Percentiles rank a stretch among this genome's conserved stretches.
Conservation (phyloP, 2,888 invertebrate species). For the Tromatobia lineatoria region DNA sequence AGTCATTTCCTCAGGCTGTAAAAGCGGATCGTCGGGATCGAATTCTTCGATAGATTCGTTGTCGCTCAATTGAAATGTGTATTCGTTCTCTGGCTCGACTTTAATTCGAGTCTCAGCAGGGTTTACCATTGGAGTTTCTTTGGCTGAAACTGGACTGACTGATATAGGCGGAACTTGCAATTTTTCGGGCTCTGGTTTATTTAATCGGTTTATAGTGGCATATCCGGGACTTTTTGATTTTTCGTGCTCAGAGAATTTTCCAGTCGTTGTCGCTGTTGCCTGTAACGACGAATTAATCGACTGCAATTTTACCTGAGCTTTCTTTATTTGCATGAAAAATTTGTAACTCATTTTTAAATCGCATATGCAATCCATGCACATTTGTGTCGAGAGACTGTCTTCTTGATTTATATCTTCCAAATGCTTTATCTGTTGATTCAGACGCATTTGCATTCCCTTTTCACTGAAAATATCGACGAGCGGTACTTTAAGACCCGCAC, state of each 20-base stretch:
- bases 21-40: slow-evolving; percentile 81
- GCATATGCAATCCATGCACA: slow-evolving; percentile 84
- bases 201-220: slow-evolving; percentile 14
- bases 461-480: slow-evolving; percentile 83
- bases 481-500: slow-evolving; percentile 83
- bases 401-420: slow-evolving; percentile 80
- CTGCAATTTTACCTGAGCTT: slow-evolving; percentile 82
- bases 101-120: not conserved
- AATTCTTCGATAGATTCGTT: slow-evolving; percentile 83
- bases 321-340: slow-evolving; percentile 84
- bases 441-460: slow-evolving; percentile 82
- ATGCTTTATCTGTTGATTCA: slow-evolving; percentile 83
- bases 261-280: slow-evolving; percentile 50
- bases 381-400: slow-evolving; percentile 82
- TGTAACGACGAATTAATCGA: slow-evolving; percentile 76
- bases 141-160: slow-evolving; percentile 7
- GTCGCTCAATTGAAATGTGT: slow-evolving; percentile 67
- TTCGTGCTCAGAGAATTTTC: slow-evolving; percentile 41
- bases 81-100: slow-evolving; percentile 19
- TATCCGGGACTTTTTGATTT: slow-evolving; percentile 9
- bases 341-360: slow-evolving; percentile 84
- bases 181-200: slow-evolving; percentile 45
- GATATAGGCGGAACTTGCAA: not conserved
- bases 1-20: slow-evolving; percentile 72
- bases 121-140: not conserved